Conservation (phyloP, 2,113 vertebrate species). For the Sinocyclocheilus maitianheensis region DNA sequence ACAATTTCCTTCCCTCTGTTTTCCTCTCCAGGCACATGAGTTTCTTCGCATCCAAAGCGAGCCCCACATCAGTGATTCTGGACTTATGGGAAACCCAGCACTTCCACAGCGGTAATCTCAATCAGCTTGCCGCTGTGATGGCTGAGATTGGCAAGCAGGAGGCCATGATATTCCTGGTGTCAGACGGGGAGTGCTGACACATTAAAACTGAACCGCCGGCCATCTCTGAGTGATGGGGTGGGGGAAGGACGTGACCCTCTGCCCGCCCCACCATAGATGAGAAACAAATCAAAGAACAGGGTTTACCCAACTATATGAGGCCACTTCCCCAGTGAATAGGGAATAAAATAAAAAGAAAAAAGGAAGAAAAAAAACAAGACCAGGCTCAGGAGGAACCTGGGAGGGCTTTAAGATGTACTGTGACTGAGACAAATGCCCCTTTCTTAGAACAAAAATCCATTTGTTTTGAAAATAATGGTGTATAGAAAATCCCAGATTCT, state of each 20-base stretch:
- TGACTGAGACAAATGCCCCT: constrained; percentile 44
- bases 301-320: constrained; percentile 51
- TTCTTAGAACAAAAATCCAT: not conserved
- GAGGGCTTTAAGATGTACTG: constrained; percentile 47
- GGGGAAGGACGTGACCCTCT: not conserved
- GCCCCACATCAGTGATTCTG: constrained; percentile 96
- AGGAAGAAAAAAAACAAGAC: not conserved
- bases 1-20: not conserved
- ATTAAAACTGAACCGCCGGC: not conserved
- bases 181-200: constrained; percentile 93
- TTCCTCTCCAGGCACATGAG: constrained; percentile 85
- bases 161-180: constrained; percentile 91
- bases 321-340: constrained; percentile 33
- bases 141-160: constrained; percentile 97
- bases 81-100: constrained; percentile 97
- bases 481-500: constrained; percentile 38
- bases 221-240: not conserved
- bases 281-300: constrained; percentile 56
- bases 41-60: constrained; percentile 95
- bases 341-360: not conserved
- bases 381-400: constrained; percentile 6
- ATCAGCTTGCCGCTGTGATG: constrained; percentile 93
- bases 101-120: constrained; percentile 97
- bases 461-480: constrained; percentile 32
- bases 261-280: constrained; percentile 16